Conservation (phyloP, 2,888 invertebrate genomes). For the Ormyrus rosae region DNA sequence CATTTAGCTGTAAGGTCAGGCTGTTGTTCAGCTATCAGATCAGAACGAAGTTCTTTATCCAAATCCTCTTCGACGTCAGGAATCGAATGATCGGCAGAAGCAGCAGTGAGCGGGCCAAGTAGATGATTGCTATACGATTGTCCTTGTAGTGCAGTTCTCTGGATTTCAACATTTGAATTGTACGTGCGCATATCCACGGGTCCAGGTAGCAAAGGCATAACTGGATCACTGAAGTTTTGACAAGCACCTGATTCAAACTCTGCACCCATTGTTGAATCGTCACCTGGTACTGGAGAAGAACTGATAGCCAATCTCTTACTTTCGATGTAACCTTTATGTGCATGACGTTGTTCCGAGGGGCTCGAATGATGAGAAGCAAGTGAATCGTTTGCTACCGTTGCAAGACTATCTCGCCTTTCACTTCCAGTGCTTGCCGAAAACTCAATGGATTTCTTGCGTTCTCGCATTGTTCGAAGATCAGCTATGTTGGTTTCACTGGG, state of each 20-base stretch:
- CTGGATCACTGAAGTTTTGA: conserved; percentile 79
- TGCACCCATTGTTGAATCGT: conserved; percentile 58
- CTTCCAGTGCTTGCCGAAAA: conserved; percentile 63
- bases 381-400: conserved; percentile 57
- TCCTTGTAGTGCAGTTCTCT: conserved; percentile 77
- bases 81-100: conserved; percentile 83
- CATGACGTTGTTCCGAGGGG: conserved; percentile 62
- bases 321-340: conserved; percentile 65
- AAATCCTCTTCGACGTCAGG: conserved; percentile 88
- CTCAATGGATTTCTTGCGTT: conserved; percentile 82
- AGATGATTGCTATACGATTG: conserved; percentile 82
- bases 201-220: conserved; percentile 87
- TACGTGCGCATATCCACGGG: conserved; percentile 95
- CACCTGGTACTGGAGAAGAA: conserved; percentile 66
- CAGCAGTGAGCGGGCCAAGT: conserved; percentile 79
- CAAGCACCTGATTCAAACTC: conserved; percentile 67
- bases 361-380: conserved; percentile 48
- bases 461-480: conserved; percentile 87
- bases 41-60: conserved; percentile 85
- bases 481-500: conserved; percentile 84
- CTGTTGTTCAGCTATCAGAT: conserved; percentile 78
- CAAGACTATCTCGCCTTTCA: conserved; percentile 62
- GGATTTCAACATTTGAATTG: conserved; percentile 80
- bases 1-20: conserved; percentile 60
- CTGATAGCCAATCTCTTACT: conserved; percentile 64